Evolutionary conservation across 2,113 vertebrate genomes (phyloP), one percentile per base, ranked within the genome.

Genomic region (Lampris megalopsis): DNA sequence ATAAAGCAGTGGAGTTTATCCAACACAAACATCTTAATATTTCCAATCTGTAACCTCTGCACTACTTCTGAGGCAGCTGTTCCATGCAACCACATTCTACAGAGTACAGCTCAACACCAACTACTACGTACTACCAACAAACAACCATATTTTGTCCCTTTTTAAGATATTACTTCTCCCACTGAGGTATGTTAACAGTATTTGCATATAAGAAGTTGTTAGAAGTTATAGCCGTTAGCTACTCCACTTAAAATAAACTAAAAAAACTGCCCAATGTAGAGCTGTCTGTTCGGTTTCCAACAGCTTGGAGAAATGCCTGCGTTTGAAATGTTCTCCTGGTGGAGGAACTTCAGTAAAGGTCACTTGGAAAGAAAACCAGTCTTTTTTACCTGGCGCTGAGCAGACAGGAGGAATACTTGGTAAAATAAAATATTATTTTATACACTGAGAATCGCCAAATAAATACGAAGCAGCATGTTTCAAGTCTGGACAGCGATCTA

Each of bases 181-280:
- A 76, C 73, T 92, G 89, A 93, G 93, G 91, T 93, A 92, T 88
- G 63, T 72, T 77, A 68, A 85, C 71, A 81, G 81, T 92, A 81
- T 83, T 92, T 93, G 92, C 92, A 93, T 93, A 93, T 88, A 75
- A 86, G 71, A 87, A 74, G 84, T 85, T 82, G 77, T 60, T 24
- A 24, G 24, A 24, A 24, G 24, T 24, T 24, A 24, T 24, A 24
- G 24, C 42, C 56, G 50, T 84, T 77, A 79, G 13, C 54, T 77
- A 68, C 50, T 80, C 68, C 24, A 24, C 24, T 24, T 24, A 24
- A 24, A 63, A 71, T 53, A 57, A 76, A 68, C 65, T 75, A 53
- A 42, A 3, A 67, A 50, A 37, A 81, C 71, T 71, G 50, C 63
- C 36, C 77, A 72, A 69, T 75, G 11, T 73, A 60, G 9, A 71